Evolutionary conservation across 2,888 invertebrate species (phyloP), one percentile per base, ranked within the genome.

Genomic region (Smittia sp.): DNA sequence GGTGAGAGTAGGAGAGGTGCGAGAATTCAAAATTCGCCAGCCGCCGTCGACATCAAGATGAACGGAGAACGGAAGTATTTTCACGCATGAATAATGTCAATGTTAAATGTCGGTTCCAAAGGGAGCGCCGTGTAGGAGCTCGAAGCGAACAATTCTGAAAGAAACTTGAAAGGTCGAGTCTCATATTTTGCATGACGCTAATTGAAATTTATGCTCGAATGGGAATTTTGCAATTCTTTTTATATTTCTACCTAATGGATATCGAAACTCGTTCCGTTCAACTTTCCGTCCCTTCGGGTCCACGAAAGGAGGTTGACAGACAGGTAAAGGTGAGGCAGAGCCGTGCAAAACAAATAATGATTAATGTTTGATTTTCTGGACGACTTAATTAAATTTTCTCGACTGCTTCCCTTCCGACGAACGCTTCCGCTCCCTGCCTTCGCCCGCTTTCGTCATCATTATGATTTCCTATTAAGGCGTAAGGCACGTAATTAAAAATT

Each of bases 141-240:
- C 11, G 11, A 11, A 11, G 2, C 46, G 11, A 6, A n/a, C 46
- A 46, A 46, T 46, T 7, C 22, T 58, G 6, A 20, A 18, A 46
- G 52, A 46, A 46, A 9, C 7, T 3, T 20, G 18, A 58, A 58
- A 58, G 58, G 58, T 58, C 15, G 20, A 15, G 20, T 20, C 7
- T 58, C 6, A n/a, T 58, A 18, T 58, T 58, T 18, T 58, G 58
- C 15, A 62, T 22, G 41, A 24, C 46, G 1, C 15, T 67, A 24
- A 67, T 67, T 67, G 67, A 67, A 67, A 67, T 67, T 67, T 41
- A 67, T 41, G 67, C 67, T 67, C 39, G 25, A 22, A 24, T 39
- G 24, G 15, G n/a, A 39, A 67, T 41, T 66, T 38, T 39, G 25
- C 65, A 9, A 38, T n/a, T 18, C 22, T 6, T 18, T 58, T 58